Evolutionary conservation across 2,888 invertebrate genomes (phyloP), one percentile per base, ranked within the genome.

Genomic region (Cactoblastis cactorum): DNA sequence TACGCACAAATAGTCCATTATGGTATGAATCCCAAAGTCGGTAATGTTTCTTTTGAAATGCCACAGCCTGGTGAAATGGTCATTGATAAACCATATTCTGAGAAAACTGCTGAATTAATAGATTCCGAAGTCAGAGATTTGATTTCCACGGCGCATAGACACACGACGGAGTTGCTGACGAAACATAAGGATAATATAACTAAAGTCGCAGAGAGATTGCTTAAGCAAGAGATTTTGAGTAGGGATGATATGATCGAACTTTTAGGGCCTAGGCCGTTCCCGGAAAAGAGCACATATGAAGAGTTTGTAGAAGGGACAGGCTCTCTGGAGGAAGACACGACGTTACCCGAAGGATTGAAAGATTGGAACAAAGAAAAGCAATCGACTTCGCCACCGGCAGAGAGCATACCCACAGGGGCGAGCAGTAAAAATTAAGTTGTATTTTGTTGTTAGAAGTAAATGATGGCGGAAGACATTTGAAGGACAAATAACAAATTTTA

Each of bases 231-330:
- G 88, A 94, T 98, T 61, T 91, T 99, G 46, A 96, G 96, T 71
- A 93, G 99, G 56, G 97, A 98, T 43, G 99, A 99, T 74, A 98
- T 99, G 98, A 96, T 99, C 56, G 98, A 98, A 78, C 86, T 99
- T 32, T 90, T 99, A 43, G 99, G 99, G 0, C 92, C 93, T 19
- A 90, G 99, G 62, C 99, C 99, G 0, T 99, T 99, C 92, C 95
- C 95, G 9, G 99, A 99, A 83, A 99, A 99, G 89, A 98, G 98
- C 11, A 99, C 99, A 8, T 99, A 99, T 71, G 99, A 99, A 82
- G 97, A 99, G 75, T 99, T 99, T 83, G 99, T 99, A 0, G 98
- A 98, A 83, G 98, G 98, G 1, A 98, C 98, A 0, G 99, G 99
- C 1, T 98, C 98, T 0, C 93, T 99, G 67, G 99, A 99, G 59